Evolutionary conservation across 2,797 vertebrate species (phyloP).

Genomic region (Spondyliosoma cantharus): DNA sequence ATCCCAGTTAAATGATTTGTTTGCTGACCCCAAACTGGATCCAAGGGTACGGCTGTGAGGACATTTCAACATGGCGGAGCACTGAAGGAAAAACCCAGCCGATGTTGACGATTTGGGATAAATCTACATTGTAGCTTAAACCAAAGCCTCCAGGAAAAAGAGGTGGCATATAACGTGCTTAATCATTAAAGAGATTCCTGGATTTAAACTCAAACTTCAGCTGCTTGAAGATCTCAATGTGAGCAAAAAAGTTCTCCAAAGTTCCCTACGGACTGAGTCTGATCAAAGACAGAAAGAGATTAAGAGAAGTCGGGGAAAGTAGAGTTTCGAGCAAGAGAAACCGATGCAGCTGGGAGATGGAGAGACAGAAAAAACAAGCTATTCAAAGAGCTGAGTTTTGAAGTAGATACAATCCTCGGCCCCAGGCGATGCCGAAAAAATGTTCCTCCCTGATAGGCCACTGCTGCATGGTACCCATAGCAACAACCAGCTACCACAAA

Average conservation of each 20-base stretch:
- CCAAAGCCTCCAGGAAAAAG: background rate
- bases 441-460: conserved; percentile 49
- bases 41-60: background rate
- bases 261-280: conserved; percentile 1
- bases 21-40: background rate
- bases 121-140: background rate
- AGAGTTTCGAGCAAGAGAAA: background rate
- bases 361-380: conserved; percentile 6
- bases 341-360: conserved; percentile 24
- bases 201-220: background rate
- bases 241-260: conserved; percentile 26
- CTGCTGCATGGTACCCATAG: conserved; percentile 63
- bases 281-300: conserved; percentile 33
- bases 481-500: conserved; percentile 67
- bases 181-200: conserved; percentile 3
- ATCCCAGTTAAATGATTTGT: conserved; percentile 23
- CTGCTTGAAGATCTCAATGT: background rate
- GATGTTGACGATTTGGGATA: background rate
- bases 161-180: background rate
- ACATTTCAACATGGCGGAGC: background rate
- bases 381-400: conserved; percentile 33
- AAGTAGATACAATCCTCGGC: conserved; percentile 60
- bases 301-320: conserved; percentile 11
- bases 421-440: conserved; percentile 38
- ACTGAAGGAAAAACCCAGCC: background rate